Evolutionary conservation across 2,113 vertebrate species (phyloP).

Genomic region (Tichodroma muraria): DNA sequence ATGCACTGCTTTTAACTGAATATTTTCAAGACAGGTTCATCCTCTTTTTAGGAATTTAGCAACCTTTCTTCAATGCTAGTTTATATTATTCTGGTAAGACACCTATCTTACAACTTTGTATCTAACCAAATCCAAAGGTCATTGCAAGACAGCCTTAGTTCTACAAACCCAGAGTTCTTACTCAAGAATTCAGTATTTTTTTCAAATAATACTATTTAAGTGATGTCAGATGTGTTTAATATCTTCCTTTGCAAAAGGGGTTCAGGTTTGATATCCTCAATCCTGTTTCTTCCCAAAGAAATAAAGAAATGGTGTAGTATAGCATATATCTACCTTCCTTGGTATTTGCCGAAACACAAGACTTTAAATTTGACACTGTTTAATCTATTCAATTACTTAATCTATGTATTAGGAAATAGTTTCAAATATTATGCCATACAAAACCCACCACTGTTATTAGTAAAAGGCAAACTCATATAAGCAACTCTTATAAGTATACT

Average conservation of each 20-base stretch:
- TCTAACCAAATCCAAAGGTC: neutral
- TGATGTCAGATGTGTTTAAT: neutral
- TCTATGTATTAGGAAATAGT: neutral
- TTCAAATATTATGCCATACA: neutral
- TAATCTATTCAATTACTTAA: neutral
- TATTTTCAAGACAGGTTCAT: neutral
- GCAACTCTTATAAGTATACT: too few species aligned
- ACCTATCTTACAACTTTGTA: neutral
- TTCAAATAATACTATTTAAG: neutral
- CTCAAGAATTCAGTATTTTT: neutral
- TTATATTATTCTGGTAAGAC: neutral
- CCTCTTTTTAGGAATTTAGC: neutral
- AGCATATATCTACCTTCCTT: neutral
- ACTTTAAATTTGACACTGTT: neutral
- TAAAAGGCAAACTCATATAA: neutral
- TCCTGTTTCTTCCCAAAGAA: neutral
- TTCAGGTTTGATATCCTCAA: neutral
- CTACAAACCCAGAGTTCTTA: neutral
- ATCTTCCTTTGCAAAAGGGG: neutral
- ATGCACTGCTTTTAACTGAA: neutral
- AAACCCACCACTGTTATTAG: neutral
- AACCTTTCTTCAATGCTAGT: neutral
- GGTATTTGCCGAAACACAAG: neutral
- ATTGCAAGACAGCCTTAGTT: neutral
- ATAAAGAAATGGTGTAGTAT: neutral